These are phyloP conservation scores for Sorex maritimensis DNA, from an alignment of 2,797 vertebrate genomes.

Conservation along the genomic window DNA sequence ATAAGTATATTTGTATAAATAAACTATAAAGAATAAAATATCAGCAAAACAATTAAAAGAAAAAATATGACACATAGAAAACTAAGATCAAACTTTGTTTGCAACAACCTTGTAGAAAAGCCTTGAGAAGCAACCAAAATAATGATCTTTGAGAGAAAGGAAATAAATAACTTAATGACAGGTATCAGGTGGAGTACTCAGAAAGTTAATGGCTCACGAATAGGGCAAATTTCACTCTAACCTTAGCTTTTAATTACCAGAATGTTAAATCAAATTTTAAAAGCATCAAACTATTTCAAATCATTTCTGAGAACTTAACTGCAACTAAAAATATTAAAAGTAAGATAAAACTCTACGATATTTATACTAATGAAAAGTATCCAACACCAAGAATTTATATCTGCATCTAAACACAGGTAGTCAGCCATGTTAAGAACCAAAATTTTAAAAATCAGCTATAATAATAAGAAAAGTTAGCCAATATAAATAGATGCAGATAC, in stretches of 20 bases:
- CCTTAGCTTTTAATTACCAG: background rate
- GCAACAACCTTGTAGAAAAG: background rate
- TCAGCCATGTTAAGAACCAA: background rate
- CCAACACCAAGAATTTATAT: background rate
- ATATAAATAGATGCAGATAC: background rate
- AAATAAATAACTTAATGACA: background rate
- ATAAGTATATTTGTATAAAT: background rate
- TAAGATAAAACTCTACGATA: background rate
- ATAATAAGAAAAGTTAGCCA: background rate
- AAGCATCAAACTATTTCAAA: background rate
- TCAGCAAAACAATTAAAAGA: background rate
- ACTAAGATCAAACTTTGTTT: constrained; percentile 2
- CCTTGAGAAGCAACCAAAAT: background rate
- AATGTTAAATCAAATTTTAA: constrained; percentile 7
- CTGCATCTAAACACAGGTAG: background rate
- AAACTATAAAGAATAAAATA: background rate
- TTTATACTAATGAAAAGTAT: background rate
- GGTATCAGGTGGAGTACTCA: background rate
- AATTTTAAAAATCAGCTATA: background rate
- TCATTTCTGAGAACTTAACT: background rate
- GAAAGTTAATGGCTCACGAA: background rate
- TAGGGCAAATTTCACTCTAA: background rate
- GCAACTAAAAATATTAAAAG: background rate
- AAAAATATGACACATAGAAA: background rate
- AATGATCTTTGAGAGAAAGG: background rate